Evolutionary conservation across 2,888 invertebrate genomes (phyloP), one percentile per base, ranked within the genome.

Genomic region (Heteromyza rotundicornis): DNA sequence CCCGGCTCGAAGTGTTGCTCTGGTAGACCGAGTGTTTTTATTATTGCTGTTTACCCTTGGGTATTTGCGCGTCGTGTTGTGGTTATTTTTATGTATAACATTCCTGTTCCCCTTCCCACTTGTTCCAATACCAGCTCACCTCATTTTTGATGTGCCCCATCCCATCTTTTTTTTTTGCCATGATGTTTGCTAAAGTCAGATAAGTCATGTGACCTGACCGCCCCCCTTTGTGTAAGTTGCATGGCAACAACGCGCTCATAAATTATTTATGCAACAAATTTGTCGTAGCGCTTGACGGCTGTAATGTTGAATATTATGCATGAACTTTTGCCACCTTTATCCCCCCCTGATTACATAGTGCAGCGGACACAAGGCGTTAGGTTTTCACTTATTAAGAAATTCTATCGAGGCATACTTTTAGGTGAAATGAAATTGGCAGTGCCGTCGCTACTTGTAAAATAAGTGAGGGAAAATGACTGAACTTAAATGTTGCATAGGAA

Each of bases 191-290:
- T 8, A 16, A 57, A 57, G 49, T 57, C 57, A 49, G 50, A 57
- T 49, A 57, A 32, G 57, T 57, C 49, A 49, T 57, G 57, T 57
- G 57, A 47, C 49, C 40, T 3, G 16, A 5, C 10, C 5, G 22
- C 40, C 2, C 22, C n/a, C 12, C n/a, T 8, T 22, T 40, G 35
- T 17, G 20, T 56, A 5, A 8, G 57, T 32, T 50, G 57, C 57
- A 49, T 49, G 32, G 49, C 57, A 57, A 57, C 50, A 32, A 19
- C 19, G 20, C 50, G 17, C 19, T 57, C 50, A 50, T 57, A 57
- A 49, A 57, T 57, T 49, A 57, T 57, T 57, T 57, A 57, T 57
- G 57, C 57, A 49, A 32, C 50, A 23, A 32, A 49, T 49, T 57
- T 57, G 23, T 56, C 47, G 56, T 56, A 27, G 47, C 49, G 49